Conservation (phyloP, 2,113 vertebrate genomes). For the Nothocercus nigrocapillus region DNA sequence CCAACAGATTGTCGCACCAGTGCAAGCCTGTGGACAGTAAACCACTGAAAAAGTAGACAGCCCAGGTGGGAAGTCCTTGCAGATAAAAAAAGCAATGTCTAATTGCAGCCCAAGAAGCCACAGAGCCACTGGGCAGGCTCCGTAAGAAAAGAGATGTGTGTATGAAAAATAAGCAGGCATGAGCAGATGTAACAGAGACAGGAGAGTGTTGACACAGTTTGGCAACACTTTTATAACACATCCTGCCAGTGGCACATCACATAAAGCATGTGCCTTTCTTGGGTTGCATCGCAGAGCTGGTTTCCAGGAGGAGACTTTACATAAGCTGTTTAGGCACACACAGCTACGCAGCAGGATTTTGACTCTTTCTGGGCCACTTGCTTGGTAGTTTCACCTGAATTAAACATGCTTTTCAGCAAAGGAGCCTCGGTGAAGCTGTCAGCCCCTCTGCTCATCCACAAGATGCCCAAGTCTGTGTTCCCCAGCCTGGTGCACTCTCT, state of each 20-base stretch:
- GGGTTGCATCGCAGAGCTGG: fast-evolving
- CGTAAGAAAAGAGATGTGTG: background rate
- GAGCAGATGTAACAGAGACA: background rate
- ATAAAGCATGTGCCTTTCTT: fast-evolving
- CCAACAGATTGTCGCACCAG: fast-evolving
- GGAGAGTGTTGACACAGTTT: background rate
- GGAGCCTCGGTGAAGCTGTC: background rate
- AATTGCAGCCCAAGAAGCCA: background rate
- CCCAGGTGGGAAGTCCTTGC: background rate
- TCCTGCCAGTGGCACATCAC: background rate
- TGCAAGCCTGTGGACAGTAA: background rate
- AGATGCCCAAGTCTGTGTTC: background rate
- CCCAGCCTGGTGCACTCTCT: no score
- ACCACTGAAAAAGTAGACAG: background rate
- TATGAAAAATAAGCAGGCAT: fast-evolving
- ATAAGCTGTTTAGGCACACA: fast-evolving
- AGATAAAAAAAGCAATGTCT: background rate
- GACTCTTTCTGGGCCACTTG: background rate
- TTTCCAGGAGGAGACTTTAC: background rate
- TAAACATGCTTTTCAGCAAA: background rate
- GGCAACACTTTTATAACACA: background rate
- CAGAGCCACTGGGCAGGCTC: background rate
- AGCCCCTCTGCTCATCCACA: background rate
- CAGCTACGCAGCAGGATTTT: background rate
- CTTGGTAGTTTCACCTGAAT: background rate